phyloP scores from a whole-genome alignment of 2,113 vertebrate genomes.

The Paracanthobrama guichenoti region DNA sequence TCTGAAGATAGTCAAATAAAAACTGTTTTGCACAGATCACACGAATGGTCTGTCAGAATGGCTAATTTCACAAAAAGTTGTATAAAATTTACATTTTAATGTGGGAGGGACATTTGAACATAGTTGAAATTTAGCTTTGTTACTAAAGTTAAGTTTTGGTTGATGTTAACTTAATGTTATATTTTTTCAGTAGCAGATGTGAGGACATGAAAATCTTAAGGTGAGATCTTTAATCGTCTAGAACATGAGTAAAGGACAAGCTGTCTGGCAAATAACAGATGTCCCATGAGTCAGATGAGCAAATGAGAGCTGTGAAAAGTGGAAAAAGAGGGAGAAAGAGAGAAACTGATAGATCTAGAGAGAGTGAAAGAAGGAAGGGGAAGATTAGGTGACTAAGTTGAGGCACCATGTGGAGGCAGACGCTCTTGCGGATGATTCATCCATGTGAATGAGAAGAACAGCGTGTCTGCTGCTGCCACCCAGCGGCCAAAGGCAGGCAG shows the following conservation, averaged over 20 bases:
- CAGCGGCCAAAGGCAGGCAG: constrained; percentile 27
- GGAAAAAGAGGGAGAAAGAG: constrained; percentile 45
- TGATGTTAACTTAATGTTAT: no score
- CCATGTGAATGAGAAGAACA: neutral
- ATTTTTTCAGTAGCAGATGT: neutral
- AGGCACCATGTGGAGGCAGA: constrained; percentile 27
- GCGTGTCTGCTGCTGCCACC: constrained; percentile 31
- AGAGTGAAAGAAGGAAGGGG: constrained; percentile 37
- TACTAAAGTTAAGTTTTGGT: neutral
- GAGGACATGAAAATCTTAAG: constrained; percentile 21
- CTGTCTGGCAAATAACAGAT: constrained; percentile 67
- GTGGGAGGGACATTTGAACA: neutral
- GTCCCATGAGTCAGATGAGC: constrained; percentile 67
- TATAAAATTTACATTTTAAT: neutral
- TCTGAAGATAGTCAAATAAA: no score
- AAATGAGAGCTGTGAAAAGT: constrained; percentile 52
- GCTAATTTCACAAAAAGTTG: no score
- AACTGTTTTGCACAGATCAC: no score
- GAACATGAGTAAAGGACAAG: constrained; percentile 45
- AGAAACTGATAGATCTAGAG: constrained; percentile 31
- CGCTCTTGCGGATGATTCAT: constrained; percentile 38
- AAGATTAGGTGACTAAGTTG: constrained; percentile 51
- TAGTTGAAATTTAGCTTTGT: neutral
- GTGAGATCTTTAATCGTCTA: constrained; percentile 15
- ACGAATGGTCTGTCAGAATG: no score